Conservation (phyloP, 2,888 invertebrate genomes). For the Exocentrus adspersus region DNA sequence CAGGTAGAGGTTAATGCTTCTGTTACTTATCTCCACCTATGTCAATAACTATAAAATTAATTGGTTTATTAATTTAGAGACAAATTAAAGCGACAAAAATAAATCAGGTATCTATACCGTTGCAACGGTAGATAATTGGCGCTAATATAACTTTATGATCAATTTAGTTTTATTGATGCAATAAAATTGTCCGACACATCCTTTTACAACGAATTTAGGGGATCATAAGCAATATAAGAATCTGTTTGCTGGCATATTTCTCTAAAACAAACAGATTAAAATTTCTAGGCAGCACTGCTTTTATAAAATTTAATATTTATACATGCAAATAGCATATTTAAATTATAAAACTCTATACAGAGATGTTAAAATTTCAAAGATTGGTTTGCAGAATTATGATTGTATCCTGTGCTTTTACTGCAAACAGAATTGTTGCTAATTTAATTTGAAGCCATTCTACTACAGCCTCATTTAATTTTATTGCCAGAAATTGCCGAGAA, state of each 20-base stretch:
- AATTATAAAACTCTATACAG: too few species aligned
- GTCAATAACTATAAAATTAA: too few species aligned
- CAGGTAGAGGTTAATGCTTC: too few species aligned
- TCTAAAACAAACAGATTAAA: too few species aligned
- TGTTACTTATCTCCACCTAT: background rate
- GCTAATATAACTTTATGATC: conserved; percentile 5
- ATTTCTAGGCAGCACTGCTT: too few species aligned
- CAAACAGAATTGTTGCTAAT: background rate
- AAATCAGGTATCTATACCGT: too few species aligned
- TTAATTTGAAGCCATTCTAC: background rate
- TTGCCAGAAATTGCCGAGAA: too few species aligned
- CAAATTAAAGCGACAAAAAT: too few species aligned
- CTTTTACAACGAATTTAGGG: background rate
- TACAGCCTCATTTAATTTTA: background rate
- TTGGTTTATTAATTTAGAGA: too few species aligned
- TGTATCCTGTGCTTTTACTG: background rate
- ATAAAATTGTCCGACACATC: background rate
- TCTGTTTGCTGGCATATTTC: too few species aligned
- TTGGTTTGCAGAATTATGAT: background rate
- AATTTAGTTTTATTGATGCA: conserved; percentile 15
- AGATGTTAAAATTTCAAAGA: background rate
- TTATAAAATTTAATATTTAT: background rate
- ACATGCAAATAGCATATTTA: too few species aligned
- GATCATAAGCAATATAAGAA: background rate
- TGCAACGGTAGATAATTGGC: background rate